Base-by-base conservation (phyloP, 2,113 vertebrate genomes). In the Channa maculata region DNA sequence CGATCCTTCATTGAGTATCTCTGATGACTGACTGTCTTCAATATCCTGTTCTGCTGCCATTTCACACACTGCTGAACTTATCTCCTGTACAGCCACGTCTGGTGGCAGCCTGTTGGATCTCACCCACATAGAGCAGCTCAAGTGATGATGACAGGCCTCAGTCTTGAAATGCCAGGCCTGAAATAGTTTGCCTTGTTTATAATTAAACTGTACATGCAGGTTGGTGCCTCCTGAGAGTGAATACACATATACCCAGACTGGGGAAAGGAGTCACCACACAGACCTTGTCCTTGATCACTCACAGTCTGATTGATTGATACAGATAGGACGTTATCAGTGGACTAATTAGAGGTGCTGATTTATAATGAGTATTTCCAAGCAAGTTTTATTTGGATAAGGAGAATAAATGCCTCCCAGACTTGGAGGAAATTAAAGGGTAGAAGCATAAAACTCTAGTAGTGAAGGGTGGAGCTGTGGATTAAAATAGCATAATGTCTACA, bases 121-220 rank as follows among this genome's bases (percentile, higher is more conserved):
- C 77, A 66, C 86, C 79, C 84, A 86, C 84, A 77, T 85, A 71
- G 87, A 88, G 83, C 89, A 86, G 90, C 83, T 77, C 13, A 74
- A 38, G 12, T 46, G 41, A 64, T 62, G 65, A 83, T 84, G 86
- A 87, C 79, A 87, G 77, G 69, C 67, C 39, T 57, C 48, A 6
- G 38, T 53, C 62, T 69, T 63, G 24, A 88, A 79, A 89, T 84
- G 80, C 78, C 78, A 86, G 36, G 75, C 82, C 82, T 65, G 65
- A 89, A 91, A 92, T 91, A 92, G 86, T 76, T 69, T n/a, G 34
- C 46, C 67, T 4, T 41, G 80, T 83, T 88, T 89, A 86, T 86
- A 88, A 84, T 83, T 86, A 82, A 62, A 71, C 81, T 10, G 5
- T 66, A 54, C 57, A 2, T 39, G 5, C 52, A 71, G 77, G 43